These are phyloP conservation scores for Erynnis tages DNA, from an alignment of 2,888 invertebrate genomes.

Conservation along the genomic window DNA sequence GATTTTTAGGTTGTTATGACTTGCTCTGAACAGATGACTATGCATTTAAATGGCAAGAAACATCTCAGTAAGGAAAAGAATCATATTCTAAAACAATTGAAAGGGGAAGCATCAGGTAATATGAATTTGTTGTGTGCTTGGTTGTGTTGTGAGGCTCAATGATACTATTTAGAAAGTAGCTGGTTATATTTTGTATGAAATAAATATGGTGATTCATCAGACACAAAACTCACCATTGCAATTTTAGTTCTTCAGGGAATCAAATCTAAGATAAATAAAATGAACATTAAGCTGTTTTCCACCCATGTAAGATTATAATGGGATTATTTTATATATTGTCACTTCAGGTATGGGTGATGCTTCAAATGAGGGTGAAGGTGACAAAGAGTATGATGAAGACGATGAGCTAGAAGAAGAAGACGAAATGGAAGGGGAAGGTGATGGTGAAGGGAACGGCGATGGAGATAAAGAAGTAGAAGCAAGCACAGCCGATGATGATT, in stretches of 20 bases:
- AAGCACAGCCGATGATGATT: constrained; percentile 38
- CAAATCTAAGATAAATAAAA: no score
- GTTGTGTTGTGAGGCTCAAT: no score
- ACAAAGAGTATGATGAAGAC: constrained; percentile 28
- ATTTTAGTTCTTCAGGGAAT: no score
- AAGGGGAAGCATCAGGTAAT: constrained; percentile 36
- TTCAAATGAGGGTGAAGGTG: background rate
- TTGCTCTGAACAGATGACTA: constrained; percentile 81
- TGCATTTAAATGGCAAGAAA: constrained; percentile 81
- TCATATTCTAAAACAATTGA: constrained; percentile 64
- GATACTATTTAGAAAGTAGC: no score
- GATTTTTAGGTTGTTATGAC: constrained; percentile 71
- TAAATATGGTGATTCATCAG: no score
- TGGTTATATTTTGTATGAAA: no score
- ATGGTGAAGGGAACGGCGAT: constrained; percentile 22
- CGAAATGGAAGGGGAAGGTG: constrained; percentile 1
- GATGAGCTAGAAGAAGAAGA: constrained; percentile 11
- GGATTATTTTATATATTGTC: background rate
- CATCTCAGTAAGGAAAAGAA: constrained; percentile 79
- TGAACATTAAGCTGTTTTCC: no score
- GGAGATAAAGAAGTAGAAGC: no score
- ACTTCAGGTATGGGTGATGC: background rate
- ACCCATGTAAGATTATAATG: no score
- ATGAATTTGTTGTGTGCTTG: no score
- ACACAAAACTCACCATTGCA: no score